phyloP scores from a whole-genome alignment of 1,140 invertebrate species.

The Drosophila tropicalis region DNA sequence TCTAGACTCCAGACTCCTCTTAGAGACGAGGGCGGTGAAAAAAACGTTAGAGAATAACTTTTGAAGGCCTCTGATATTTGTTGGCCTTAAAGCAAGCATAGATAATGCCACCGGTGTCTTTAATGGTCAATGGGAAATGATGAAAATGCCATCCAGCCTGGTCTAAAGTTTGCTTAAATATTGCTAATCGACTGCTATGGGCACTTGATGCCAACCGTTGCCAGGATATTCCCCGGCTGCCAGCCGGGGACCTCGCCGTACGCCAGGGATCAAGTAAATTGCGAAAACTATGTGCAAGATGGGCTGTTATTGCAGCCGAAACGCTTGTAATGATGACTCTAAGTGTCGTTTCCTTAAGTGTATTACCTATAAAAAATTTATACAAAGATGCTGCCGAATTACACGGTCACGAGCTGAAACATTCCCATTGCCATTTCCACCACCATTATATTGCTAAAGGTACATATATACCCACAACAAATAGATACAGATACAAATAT shows the following conservation, averaged over 20 bases:
- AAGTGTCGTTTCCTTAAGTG: slow-evolving; percentile 83
- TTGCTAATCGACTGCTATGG: slow-evolving; percentile 71
- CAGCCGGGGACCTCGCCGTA: slow-evolving; percentile 15
- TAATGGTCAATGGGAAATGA: slow-evolving; percentile 68
- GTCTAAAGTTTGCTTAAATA: slow-evolving; percentile 62
- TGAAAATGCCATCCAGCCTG: slow-evolving; percentile 57
- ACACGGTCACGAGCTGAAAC: slow-evolving; percentile 43
- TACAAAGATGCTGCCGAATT: slow-evolving; percentile 80
- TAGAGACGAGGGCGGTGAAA: neutral
- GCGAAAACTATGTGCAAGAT: slow-evolving; percentile 83
- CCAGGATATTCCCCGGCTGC: slow-evolving; percentile 34
- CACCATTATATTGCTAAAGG: slow-evolving; percentile 28
- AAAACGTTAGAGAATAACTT: neutral
- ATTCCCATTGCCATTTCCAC: slow-evolving; percentile 39
- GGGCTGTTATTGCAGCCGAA: slow-evolving; percentile 83
- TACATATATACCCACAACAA: slow-evolving; percentile 15
- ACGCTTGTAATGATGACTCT: slow-evolving; percentile 83
- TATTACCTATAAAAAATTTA: slow-evolving; percentile 84
- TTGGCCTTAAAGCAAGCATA: slow-evolving; percentile 12
- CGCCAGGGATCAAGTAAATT: slow-evolving; percentile 80
- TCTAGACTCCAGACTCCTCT: slow-evolving; percentile 29
- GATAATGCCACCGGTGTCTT: slow-evolving; percentile 59
- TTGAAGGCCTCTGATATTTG: slow-evolving; percentile 25
- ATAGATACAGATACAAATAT: slow-evolving; percentile 36
- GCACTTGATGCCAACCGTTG: slow-evolving; percentile 71